A percentile compares a stretch with the other conserved stretches of the same genome.
These are phyloP conservation scores for Cheilosia vulpina DNA, from an alignment of 2,888 invertebrate genomes.

Conservation along the genomic window DNA sequence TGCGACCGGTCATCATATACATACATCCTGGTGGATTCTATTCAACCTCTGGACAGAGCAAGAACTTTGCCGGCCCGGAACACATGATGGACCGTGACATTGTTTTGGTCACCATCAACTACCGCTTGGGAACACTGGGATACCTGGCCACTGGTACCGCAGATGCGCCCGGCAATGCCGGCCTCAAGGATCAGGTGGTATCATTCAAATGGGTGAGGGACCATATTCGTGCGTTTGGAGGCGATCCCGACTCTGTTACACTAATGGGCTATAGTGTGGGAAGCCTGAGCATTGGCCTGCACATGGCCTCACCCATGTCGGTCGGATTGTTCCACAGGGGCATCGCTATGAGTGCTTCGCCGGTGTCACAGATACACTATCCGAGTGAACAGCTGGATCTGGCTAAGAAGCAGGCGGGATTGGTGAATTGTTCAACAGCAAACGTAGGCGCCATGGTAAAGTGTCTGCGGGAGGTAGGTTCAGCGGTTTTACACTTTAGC, in stretches of 20 bases:
- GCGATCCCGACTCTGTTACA: constrained; percentile 87
- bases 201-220: constrained; percentile 87
- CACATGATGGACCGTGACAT: constrained; percentile 87
- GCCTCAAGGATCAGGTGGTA: constrained; percentile 88
- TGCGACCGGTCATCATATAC: constrained; percentile 86
- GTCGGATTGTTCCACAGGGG: constrained; percentile 88
- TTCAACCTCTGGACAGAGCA: constrained; percentile 85
- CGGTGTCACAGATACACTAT: constrained; percentile 84
- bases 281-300: constrained; percentile 84
- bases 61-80: constrained; percentile 83
- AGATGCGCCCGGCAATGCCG: constrained; percentile 88
- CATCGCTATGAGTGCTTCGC: constrained; percentile 88
- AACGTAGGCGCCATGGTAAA: constrained; percentile 84
- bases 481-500: background rate
- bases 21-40: constrained; percentile 88
- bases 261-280: constrained; percentile 86
- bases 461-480: constrained; percentile 85
- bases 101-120: constrained; percentile 87
- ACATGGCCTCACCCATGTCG: constrained; percentile 87
- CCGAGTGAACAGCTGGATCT: constrained; percentile 84
- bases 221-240: constrained; percentile 88
- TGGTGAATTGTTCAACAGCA: constrained; percentile 85
- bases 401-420: constrained; percentile 86
- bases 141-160: constrained; percentile 87
- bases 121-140: constrained; percentile 85